These are phyloP conservation scores for Trichogramma pretiosum DNA, from an alignment of 1,140 invertebrate genomes.

Conservation along the genomic window DNA sequence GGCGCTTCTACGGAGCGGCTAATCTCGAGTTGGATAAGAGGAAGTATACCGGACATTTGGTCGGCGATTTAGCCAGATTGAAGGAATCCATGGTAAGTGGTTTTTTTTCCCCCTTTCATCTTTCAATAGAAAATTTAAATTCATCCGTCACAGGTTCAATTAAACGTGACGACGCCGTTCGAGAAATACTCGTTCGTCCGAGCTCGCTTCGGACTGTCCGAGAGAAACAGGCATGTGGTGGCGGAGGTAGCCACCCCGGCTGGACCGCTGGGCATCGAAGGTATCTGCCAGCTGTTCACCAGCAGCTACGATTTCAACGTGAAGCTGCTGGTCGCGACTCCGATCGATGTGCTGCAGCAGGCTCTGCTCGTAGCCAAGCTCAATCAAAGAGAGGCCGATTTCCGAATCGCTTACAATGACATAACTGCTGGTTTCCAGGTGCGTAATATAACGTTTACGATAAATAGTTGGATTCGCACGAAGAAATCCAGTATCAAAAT, in stretches of 20 bases:
- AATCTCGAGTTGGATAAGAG: constrained; percentile 60
- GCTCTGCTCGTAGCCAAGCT: constrained; percentile 55
- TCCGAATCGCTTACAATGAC: constrained; percentile 64
- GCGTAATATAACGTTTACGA: too few species aligned
- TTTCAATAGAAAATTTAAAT: too few species aligned
- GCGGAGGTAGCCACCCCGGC: constrained; percentile 58
- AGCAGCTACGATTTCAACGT: constrained; percentile 59
- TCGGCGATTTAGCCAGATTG: constrained; percentile 31
- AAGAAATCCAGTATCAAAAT: too few species aligned
- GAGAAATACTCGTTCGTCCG: constrained; percentile 54
- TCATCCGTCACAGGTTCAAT: constrained; percentile 29
- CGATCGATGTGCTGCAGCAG: constrained; percentile 58
- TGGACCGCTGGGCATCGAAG: constrained; percentile 59
- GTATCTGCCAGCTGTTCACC: constrained; percentile 47
- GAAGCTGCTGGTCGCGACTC: constrained; percentile 60
- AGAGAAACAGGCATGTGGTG: constrained; percentile 58
- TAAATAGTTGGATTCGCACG: too few species aligned
- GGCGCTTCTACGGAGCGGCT: constrained; percentile 55
- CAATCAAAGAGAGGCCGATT: constrained; percentile 54
- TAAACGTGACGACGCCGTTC: constrained; percentile 64
- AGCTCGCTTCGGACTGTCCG: constrained; percentile 62
- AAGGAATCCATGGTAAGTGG: constrained; percentile 35
- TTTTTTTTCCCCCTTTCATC: neutral
- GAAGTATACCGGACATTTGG: constrained; percentile 49
- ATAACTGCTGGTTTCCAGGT: constrained; percentile 57